Percentiles rank a stretch among this genome's conserved stretches.
Conservation (phyloP, 1,140 invertebrate genomes). For the Zaprionus africanus region DNA sequence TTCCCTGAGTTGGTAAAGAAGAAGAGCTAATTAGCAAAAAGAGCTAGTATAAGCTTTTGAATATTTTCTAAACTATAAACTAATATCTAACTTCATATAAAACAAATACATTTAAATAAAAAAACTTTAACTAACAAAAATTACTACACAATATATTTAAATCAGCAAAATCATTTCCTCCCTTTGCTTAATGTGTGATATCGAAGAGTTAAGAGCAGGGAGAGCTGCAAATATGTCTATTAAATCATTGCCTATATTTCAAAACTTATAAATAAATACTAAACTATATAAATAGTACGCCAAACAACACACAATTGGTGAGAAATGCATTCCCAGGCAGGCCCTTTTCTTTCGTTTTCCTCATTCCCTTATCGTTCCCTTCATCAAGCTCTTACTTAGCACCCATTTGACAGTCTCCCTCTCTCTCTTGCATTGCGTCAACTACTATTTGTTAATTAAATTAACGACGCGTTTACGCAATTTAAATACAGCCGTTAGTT, state of each 20-base stretch:
- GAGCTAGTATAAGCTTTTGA: too few species aligned
- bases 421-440: conserved; percentile 34
- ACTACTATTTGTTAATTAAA: conserved; percentile 57
- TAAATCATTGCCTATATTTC: too few species aligned
- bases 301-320: background rate
- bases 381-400: conserved; percentile 45
- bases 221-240: background rate
- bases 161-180: too few species aligned
- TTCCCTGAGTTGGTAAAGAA: too few species aligned
- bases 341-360: background rate
- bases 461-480: conserved; percentile 51
- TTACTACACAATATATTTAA: too few species aligned
- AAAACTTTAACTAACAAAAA: too few species aligned
- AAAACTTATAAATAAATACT: background rate
- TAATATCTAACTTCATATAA: too few species aligned
- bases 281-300: background rate
- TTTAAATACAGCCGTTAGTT: conserved; percentile 29
- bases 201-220: background rate
- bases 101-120: too few species aligned
- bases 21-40: too few species aligned
- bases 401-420: conserved; percentile 23
- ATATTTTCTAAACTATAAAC: too few species aligned
- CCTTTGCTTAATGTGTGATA: background rate
- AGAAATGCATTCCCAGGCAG: background rate
- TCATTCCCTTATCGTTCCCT: background rate